phyloP scores from a whole-genome alignment of 2,113 vertebrate genomes.

The Mixornis gularis region DNA sequence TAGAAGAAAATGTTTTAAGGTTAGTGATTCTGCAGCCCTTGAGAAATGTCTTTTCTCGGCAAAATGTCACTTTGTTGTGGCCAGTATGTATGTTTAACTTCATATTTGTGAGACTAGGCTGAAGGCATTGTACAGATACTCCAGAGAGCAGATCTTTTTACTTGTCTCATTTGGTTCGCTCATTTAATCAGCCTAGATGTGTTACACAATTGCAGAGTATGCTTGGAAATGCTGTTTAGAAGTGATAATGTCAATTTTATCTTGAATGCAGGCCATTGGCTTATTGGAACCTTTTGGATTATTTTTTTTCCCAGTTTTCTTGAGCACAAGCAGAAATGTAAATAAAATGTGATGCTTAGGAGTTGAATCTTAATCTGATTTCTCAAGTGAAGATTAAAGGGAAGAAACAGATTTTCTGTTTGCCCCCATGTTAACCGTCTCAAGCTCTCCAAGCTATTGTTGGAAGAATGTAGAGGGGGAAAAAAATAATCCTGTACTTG shows the following conservation, averaged over 20 bases:
- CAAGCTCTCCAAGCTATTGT: neutral
- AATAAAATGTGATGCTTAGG: neutral
- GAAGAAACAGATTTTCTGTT: slow-evolving; percentile 3
- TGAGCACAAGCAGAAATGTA: neutral
- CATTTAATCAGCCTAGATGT: neutral
- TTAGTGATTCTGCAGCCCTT: neutral
- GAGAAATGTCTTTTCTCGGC: neutral
- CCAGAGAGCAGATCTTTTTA: neutral
- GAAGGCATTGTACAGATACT: neutral
- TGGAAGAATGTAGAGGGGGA: neutral
- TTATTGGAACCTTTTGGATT: neutral
- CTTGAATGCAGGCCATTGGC: neutral
- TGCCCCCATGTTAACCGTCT: neutral
- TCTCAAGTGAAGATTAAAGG: slow-evolving; percentile 14
- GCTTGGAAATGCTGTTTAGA: neutral
- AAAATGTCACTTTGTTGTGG: neutral
- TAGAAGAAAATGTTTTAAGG: neutral
- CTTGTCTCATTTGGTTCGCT: neutral
- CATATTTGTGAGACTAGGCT: neutral
- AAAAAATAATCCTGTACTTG: neutral
- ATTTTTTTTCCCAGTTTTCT: neutral
- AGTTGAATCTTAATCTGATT: slow-evolving; percentile 29
- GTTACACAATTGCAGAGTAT: neutral
- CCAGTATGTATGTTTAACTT: neutral
- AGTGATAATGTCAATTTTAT: neutral